Evolutionary conservation across 2,888 invertebrate species (phyloP), one percentile per base, ranked within the genome.

Genomic region (Polylopha cassiicola): DNA sequence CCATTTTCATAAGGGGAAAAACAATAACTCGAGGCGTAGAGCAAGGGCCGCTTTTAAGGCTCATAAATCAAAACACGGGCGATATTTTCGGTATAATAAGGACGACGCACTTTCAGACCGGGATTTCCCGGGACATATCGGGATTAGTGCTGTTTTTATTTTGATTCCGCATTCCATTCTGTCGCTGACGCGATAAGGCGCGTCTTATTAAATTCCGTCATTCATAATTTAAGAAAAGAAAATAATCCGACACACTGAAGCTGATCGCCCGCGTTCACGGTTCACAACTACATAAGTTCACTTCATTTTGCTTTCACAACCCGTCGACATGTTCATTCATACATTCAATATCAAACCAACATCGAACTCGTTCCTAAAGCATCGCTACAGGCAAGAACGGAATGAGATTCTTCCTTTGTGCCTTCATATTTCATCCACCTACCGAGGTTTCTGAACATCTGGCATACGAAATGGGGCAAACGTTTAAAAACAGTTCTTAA

Each of bases 41-140:
- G 67, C 74, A 70, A 72, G 76, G 79, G 72, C 71, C 73, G 75
- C 69, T 74, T 81, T 81, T 77, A 77, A 76, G 77, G 69, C 61
- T 70, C 76, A 79, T 84, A 84, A 84, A 84, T 82, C 81, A 84
- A 73, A 80, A 74, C 72, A 75, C 62, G 68, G 67, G 64, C 72
- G 73, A 77, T 79, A 77, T 78, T 78, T 74, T 73, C 68, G 63
- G 70, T 61, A 64, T 61, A 67, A 50, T 48, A 48, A 63, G 69
- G 67, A 63, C 55, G 67, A 68, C 64, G 65, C 71, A 71, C 70
- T 73, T 76, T 74, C 68, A 52, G 64, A 64, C 51, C 61, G 61
- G 66, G 66, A 69, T 73, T 73, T 68, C 75, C 70, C 58, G 65
- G 66, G 73, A 72, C 73, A 75, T 66, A 65, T 71, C 61, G 60